Percentiles rank a stretch among this genome's conserved stretches.
Evolutionary conservation across 2,797 vertebrate species (phyloP).

Genomic region (Chromobotia macracanthus): DNA sequence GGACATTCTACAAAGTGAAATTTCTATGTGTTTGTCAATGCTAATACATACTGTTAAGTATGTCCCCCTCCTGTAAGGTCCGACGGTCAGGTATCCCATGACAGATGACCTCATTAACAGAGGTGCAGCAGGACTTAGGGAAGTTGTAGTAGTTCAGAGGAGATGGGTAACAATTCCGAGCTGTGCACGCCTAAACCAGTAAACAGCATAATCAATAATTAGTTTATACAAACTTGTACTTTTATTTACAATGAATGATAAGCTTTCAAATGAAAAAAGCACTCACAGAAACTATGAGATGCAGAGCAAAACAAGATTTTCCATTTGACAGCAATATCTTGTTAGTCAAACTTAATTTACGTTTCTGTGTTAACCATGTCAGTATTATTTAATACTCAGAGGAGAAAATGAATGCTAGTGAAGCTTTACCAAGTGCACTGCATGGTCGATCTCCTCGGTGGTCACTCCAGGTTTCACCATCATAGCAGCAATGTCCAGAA

Average conservation of each 20-base stretch:
- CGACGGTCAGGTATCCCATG: slow-evolving; percentile 98
- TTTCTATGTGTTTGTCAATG: neutral
- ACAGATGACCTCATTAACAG: slow-evolving; percentile 98
- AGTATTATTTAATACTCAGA: neutral
- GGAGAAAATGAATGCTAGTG: neutral
- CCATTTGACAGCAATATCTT: neutral
- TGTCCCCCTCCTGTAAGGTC: slow-evolving; percentile 91
- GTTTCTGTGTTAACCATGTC: neutral
- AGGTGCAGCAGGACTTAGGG: slow-evolving; percentile 98
- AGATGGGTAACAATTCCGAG: slow-evolving; percentile 96
- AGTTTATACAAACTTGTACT: neutral
- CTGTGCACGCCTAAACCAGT: slow-evolving; percentile 86
- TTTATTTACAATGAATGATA: neutral
- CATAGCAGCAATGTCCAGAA: slow-evolving; percentile 91
- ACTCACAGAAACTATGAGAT: neutral
- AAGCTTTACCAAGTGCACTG: slow-evolving; percentile 91
- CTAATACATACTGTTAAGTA: slow-evolving; percentile 88
- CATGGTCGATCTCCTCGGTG: slow-evolving; percentile 97
- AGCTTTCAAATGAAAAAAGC: neutral
- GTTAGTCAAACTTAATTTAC: neutral
- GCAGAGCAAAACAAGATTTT: neutral
- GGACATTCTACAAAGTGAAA: neutral
- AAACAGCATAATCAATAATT: neutral
- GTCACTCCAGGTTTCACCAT: slow-evolving; percentile 96
- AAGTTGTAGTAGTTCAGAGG: slow-evolving; percentile 99